These are phyloP conservation scores for Paralvinella palmiformis DNA, from an alignment of 1,140 invertebrate genomes.

Conservation along the genomic window DNA sequence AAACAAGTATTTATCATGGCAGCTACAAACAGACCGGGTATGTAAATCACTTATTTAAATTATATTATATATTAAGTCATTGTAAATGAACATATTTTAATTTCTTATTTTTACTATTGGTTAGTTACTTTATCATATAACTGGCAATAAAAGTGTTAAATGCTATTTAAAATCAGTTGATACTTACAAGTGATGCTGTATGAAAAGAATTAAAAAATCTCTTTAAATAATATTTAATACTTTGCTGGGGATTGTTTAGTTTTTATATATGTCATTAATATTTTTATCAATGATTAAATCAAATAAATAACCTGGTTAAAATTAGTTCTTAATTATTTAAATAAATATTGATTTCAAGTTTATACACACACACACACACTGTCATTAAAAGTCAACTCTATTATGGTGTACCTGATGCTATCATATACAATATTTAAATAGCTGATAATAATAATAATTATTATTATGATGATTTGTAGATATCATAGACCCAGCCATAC, in stretches of 20 bases:
- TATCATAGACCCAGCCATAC: slow-evolving; percentile 91
- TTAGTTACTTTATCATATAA: not conserved
- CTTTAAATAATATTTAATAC: no score
- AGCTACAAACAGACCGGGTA: slow-evolving; percentile 84
- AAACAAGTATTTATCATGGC: slow-evolving; percentile 87
- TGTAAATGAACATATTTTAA: not conserved
- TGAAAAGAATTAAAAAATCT: no score
- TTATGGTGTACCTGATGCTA: not conserved
- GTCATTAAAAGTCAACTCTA: not conserved
- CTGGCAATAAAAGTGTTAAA: not conserved
- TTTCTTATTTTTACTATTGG: not conserved
- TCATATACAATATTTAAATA: not conserved
- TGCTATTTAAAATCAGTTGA: no score
- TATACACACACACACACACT: not conserved
- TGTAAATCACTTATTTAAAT: not conserved
- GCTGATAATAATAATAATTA: not conserved
- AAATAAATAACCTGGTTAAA: no score
- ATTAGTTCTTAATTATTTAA: not conserved
- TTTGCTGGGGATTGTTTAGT: no score
- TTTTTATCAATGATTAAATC: no score
- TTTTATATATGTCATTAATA: no score
- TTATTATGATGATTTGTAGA: slow-evolving; percentile 57
- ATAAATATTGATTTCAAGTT: not conserved
- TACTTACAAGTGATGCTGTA: no score
- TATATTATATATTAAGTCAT: not conserved